phyloP scores from a whole-genome alignment of 2,113 vertebrate species.

The Lophotis ruficrista region DNA sequence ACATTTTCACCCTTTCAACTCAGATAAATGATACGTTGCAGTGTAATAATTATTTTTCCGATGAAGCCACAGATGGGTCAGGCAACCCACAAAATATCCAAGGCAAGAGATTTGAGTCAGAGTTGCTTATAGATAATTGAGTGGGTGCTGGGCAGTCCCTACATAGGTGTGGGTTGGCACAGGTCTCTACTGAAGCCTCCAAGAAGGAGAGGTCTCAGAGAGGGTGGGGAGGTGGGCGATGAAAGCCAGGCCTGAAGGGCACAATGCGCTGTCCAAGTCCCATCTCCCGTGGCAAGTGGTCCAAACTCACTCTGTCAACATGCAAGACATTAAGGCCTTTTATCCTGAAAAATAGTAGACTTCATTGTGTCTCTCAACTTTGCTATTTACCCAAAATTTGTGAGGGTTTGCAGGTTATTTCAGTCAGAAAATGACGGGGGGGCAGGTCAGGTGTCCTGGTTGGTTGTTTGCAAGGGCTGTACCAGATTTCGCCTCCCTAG shows the following conservation, averaged over 20 bases:
- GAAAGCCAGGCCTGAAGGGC: background rate
- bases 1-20: background rate
- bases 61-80: background rate
- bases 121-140: background rate
- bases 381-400: background rate
- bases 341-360: background rate
- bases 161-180: background rate
- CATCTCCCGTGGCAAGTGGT: background rate
- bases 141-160: background rate
- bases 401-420: background rate
- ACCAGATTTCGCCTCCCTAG: background rate
- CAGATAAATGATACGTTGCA: background rate
- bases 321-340: background rate
- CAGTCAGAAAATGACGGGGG: background rate
- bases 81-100: background rate
- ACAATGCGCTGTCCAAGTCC: background rate
- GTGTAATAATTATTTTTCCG: background rate
- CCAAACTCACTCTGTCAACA: background rate
- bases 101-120: background rate
- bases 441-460: background rate
- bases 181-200: background rate
- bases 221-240: fast-evolving
- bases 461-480: fast-evolving
- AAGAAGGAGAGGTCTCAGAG: background rate
- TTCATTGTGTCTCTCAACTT: background rate